Base-by-base conservation (phyloP, 2,888 invertebrate species). In the Drosophila lutescens region DNA sequence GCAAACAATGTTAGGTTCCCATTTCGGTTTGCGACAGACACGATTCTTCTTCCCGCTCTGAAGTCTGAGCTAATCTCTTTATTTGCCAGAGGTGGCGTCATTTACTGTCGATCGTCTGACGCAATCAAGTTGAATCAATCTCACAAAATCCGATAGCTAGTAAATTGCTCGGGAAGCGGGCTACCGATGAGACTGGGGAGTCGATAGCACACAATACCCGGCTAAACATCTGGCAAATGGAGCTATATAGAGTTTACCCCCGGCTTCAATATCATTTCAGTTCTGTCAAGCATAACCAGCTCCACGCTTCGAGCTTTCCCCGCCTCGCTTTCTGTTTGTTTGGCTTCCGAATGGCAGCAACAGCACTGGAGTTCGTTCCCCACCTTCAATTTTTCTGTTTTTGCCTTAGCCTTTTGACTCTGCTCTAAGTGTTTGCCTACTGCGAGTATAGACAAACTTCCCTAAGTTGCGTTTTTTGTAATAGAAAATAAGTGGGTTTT, bases 381-480 rank as follows among this genome's bases (percentile, higher is more conserved):
- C 67, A 17, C 47, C 47, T 51, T 32, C 34, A 23, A 7, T 56
- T 56, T 56, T 40, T 43, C 55, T 44, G 17, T 47, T 60, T 60
- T 58, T 55, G 46, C 44, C 38, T 43, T 72, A 71, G 75, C 59
- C 20, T 51, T 36, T 69, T 74, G 71, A 57, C 59, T 77, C 74
- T 79, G 71, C 73, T 72, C 73, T 71, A 66, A 70, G 66, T 80
- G 80, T 81, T 84, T 81, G 74, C 78, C 70, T 78, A 77, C 71
- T 57, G 72, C 44, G 32, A 32, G 10, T 15, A n/a, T 10, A 20
- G 61, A 9, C 3, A 10, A 49, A 41, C 15, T 41, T 26, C 17
- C 8, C 26, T 12, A 41, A 3, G 8, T 4, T 6, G 10, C 32
- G 13, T 9, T 40, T 17, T 3, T 53, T 0, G 6, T 23, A 20